Percentiles rank a stretch among this genome's conserved stretches.
phyloP scores from a whole-genome alignment of 2,888 invertebrate species.

The Parnassius glacialis region DNA sequence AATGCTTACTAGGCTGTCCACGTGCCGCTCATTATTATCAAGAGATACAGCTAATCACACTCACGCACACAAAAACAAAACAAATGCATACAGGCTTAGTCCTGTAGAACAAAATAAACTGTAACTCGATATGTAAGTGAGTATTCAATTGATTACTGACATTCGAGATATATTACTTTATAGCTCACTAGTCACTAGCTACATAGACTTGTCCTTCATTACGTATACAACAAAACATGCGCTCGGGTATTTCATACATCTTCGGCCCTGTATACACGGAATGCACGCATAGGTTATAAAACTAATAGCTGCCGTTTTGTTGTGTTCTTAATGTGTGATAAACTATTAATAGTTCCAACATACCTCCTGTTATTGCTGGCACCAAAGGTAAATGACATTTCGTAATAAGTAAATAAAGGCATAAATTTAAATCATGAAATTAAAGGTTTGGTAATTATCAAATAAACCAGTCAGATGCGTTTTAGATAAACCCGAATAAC shows the following conservation, averaged over 20 bases:
- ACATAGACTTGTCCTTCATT: slow-evolving; percentile 34
- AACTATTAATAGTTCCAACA: slow-evolving; percentile 18
- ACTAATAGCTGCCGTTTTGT: slow-evolving; percentile 23
- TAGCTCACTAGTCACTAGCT: slow-evolving; percentile 34
- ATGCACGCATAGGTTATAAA: slow-evolving; percentile 17
- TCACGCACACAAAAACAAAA: slow-evolving; percentile 18
- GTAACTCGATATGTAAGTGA: slow-evolving; percentile 26
- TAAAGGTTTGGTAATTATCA: slow-evolving; percentile 18
- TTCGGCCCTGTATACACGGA: background rate
- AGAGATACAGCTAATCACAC: slow-evolving; percentile 32
- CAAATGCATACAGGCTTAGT: slow-evolving; percentile 11
- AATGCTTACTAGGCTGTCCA: slow-evolving; percentile 54
- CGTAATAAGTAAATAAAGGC: slow-evolving; percentile 17
- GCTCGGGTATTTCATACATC: slow-evolving; percentile 6
- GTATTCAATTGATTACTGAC: slow-evolving; percentile 37
- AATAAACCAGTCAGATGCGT: slow-evolving; percentile 15
- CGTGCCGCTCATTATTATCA: slow-evolving; percentile 48
- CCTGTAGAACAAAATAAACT: slow-evolving; percentile 25
- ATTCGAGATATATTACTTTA: slow-evolving; percentile 38
- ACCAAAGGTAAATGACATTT: slow-evolving; percentile 19
- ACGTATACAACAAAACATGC: slow-evolving; percentile 21
- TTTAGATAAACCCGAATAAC: slow-evolving; percentile 14
- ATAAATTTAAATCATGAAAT: slow-evolving; percentile 12
- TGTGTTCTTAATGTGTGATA: slow-evolving; percentile 16
- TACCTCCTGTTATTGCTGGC: slow-evolving; percentile 17